A percentile compares a stretch with the other conserved stretches of the same genome.
phyloP scores from a whole-genome alignment of 2,113 vertebrate species.

The Nicator chloris region DNA sequence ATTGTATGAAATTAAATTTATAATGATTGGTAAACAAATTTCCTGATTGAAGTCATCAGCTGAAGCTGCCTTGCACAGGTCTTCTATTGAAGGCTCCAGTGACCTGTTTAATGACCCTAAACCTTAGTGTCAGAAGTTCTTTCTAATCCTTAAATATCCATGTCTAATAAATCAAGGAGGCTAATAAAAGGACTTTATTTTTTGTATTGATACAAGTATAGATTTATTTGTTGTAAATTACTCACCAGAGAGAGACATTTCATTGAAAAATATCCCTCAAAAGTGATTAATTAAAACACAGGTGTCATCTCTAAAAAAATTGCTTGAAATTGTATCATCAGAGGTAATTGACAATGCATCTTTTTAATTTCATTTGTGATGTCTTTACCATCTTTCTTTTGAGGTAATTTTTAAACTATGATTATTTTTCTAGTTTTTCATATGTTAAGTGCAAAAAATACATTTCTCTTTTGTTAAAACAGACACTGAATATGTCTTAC shows the following conservation, averaged over 20 bases:
- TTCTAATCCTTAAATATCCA: slow-evolving; percentile 75
- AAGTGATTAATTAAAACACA: slow-evolving; percentile 69
- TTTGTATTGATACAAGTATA: slow-evolving; percentile 74
- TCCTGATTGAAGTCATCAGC: slow-evolving; percentile 59
- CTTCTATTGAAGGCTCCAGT: slow-evolving; percentile 63
- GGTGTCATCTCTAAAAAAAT: slow-evolving; percentile 63
- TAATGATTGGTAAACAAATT: slow-evolving; percentile 48
- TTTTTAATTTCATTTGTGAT: slow-evolving; percentile 14
- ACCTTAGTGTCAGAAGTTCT: slow-evolving; percentile 76
- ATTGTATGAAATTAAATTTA: background rate
- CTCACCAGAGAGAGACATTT: slow-evolving; percentile 73
- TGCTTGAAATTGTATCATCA: slow-evolving; percentile 31
- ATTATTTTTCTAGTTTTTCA: background rate
- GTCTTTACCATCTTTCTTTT: background rate
- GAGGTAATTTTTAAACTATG: background rate
- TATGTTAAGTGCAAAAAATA: background rate
- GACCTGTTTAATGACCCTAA: slow-evolving; percentile 81
- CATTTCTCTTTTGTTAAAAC: background rate
- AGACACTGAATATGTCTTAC: background rate
- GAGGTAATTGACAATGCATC: slow-evolving; percentile 52
- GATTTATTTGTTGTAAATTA: slow-evolving; percentile 83
- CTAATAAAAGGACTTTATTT: slow-evolving; percentile 71
- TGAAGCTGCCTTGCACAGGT: slow-evolving; percentile 51
- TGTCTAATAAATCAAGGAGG: slow-evolving; percentile 73
- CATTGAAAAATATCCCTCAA: slow-evolving; percentile 67